Evolutionary conservation across 2,888 invertebrate species (phyloP), one percentile per base, ranked within the genome.

Genomic region (Fragum sueziense): DNA sequence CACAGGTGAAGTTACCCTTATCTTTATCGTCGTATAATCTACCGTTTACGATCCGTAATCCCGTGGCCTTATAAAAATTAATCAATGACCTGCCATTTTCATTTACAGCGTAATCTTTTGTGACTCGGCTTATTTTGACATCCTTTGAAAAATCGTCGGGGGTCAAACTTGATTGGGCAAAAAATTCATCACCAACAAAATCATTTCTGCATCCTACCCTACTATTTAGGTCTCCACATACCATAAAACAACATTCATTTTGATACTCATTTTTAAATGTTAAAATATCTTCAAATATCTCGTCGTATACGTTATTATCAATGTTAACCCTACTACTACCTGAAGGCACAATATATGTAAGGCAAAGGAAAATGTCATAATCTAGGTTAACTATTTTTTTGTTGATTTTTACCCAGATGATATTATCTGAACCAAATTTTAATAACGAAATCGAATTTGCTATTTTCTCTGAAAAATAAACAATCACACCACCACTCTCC

Each of bases 11-110:
- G 20, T 75, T 62, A n/a, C 74, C 74, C 0, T 57, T n/a, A 31
- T 41, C 29, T 33, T 27, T 47, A 70, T 69, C 74, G 7, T 31
- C 22, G 9, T 31, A 41, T 27, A 69, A 20, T 51, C 74, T 37
- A 22, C 74, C 74, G 61, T 75, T 75, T 68, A 69, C 59, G 17
- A 75, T 75, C 57, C 69, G 34, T 33, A 75, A n/a, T 11, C 74
- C 74, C 7, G 74, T 47, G 22, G 31, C 2, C n/a, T 75, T 75
- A 22, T 69, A 59, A 14, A 75, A 75, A 25, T 7, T 57, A 22
- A 57, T 27, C 27, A 57, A 7, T 3, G 27, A 27, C 14, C 27
- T 25, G 57, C 74, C 74, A 68, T 74, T 68, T 17, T 74, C 68
- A 68, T 74, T 74, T 34, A 68, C 68, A n/a, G 9, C 2, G 33